phyloP scores from a whole-genome alignment of 2,888 invertebrate species.

The Tachystola acroxantha region DNA sequence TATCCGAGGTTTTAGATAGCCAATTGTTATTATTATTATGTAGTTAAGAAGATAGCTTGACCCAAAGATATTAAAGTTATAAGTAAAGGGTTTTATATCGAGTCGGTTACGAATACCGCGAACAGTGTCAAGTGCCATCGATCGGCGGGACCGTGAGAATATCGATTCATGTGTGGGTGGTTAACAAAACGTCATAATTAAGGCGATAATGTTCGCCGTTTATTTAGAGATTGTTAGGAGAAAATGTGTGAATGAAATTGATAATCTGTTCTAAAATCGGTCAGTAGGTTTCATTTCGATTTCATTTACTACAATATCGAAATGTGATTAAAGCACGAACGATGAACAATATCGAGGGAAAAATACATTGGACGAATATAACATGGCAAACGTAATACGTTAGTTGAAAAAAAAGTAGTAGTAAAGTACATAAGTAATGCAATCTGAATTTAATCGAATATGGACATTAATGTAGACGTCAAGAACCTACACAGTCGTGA shows the following conservation, averaged over 20 bases:
- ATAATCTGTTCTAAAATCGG: background rate
- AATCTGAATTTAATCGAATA: no score
- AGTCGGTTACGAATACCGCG: slow-evolving; percentile 5
- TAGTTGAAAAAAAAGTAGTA: no score
- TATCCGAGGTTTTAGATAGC: no score
- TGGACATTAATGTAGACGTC: no score
- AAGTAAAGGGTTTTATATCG: background rate
- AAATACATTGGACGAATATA: no score
- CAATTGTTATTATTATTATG: no score
- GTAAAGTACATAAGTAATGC: no score
- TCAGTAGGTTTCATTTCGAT: background rate
- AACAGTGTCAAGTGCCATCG: slow-evolving; percentile 18
- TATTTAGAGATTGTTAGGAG: slow-evolving; percentile 5
- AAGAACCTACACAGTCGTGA: no score
- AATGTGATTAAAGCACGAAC: no score
- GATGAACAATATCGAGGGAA: no score
- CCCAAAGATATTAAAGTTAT: background rate
- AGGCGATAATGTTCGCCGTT: slow-evolving; percentile 10
- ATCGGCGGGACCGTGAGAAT: slow-evolving; percentile 15
- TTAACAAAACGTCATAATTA: slow-evolving; percentile 19
- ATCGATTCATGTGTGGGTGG: slow-evolving; percentile 18
- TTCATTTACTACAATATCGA: background rate
- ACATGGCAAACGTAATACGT: no score
- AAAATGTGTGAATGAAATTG: slow-evolving; percentile 1
- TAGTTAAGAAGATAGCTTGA: slow-evolving; percentile 2